Base-by-base conservation (phyloP, 2,797 vertebrate species). In the Neopelma chrysocephalum region DNA sequence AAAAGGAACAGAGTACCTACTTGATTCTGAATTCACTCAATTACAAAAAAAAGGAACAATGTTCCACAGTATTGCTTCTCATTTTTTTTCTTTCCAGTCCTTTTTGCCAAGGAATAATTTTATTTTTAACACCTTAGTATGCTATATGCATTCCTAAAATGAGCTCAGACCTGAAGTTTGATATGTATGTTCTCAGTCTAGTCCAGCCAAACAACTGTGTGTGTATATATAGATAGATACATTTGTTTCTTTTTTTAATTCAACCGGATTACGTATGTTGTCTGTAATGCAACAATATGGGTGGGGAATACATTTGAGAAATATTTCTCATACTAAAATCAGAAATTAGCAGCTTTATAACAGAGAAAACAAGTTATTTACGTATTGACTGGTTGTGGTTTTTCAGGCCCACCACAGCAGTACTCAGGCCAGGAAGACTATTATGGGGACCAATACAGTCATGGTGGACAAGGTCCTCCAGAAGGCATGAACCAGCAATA, bases 361-460 rank as follows among this genome's bases (percentile, higher is more conserved):
- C 64, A 82, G 66, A 96, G 87, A 96, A 96, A 97, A 97, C 96
- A 96, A 82, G 94, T 96, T 97, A 94, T 97, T 98, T 97, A 98
- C 82, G 21, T 98, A 96, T 97, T 97, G 94, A 98, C 97, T 97
- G 98, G 97, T 98, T 98, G 97, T 98, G 98, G 98, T 98, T 98
- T 99, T 99, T 98, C 98, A 99, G 99, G 99, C 98, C 99, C 99
- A 98, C 99, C 99, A 96, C 99, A 99, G 98, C 99, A 99, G 98
- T 99, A 99, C 98, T 99, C 99, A 97, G 99, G 99, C 98, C 99
- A 99, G 98, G 99, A 99, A 98, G 99, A 99, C 98, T 99, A 99
- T 98, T 99, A 99, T 98, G 99, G 99, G 97, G 99, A 99, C 97
- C 99, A 99, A 97, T 99, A 99, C 98, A 99, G 99, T 98, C 99